Base-by-base conservation (phyloP, 2,888 invertebrate genomes). In the Aromia moschata region DNA sequence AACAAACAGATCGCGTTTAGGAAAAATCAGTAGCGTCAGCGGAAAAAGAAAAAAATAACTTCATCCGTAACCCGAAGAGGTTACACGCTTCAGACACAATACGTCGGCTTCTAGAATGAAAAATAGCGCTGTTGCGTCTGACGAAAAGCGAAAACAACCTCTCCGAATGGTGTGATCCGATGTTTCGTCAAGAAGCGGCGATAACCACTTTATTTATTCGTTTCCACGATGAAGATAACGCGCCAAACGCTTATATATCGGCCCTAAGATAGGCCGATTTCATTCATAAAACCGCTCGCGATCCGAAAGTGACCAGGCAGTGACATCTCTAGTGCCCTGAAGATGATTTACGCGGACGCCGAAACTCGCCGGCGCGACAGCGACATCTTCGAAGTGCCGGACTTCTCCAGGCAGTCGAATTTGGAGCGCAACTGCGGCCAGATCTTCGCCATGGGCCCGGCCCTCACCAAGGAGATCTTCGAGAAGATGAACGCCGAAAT, bases 391-490 rank as follows among this genome's bases (percentile, higher is more conserved):
- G 11, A 45, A 9, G 17, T 31, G 20, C 14, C 31, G 18, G 41
- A 51, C 31, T 20, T 49, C 30, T n/a, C n/a, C n/a, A 60, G 61
- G 40, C 44, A 59, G 37, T 67, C 67, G 1, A 67, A 68, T 53
- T 54, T 73, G 52, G 74, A 75, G 25, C 70, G 68, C 16, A 78
- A 78, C 46, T 78, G 77, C 60, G 74, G 73, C 20, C 75, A 79
- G 55, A 74, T 79, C 16, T 76, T 80, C 52, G 58, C 69, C 14
- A 77, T 75, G 56, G 75, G 75, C 1, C 75, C 79, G 1, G 72
- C 75, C 0, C 47, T 80, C 18, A 79, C 79, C 11, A 77, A 74
- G 60, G 78, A 80, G 12, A 72, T 80, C 62, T 64, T 80, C 25
- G 75, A 74, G 30, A 77, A 77, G 60, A 69, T 80, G 62, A 75